Base-by-base conservation (phyloP, 2,888 invertebrate species). In the Camptogramma bilineatum region DNA sequence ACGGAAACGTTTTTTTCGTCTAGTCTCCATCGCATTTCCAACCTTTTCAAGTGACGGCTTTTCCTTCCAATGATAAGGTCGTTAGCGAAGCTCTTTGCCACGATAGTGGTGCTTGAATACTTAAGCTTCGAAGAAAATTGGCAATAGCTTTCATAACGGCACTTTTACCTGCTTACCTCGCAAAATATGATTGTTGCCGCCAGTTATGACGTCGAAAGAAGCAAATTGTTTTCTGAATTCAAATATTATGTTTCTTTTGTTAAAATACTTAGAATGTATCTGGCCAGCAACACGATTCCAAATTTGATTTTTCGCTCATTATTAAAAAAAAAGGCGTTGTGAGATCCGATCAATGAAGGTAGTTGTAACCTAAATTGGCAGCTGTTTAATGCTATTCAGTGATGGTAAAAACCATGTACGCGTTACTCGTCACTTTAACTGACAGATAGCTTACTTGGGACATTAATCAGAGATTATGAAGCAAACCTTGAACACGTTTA, bases 1-100 rank as follows among this genome's bases (percentile, higher is more conserved):
- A 79, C 87, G 90, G 90, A 89, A 90, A 86, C 83, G 82, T 84
- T 87, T 90, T 39, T 91, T 91, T 88, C 87, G 85, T 85, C 88
- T 86, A 86, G 87, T 86, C 85, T 83, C 85, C 80, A 77, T 78
- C 80, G 81, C 80, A 81, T 86, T 87, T 84, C 79, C 87, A 81
- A 82, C 79, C 81, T 85, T 85, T 86, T 82, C 82, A 82, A 82
- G 82, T 80, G 84, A 80, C 83, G 81, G 81, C 77, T 82, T 84
- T 83, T 82, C 84, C 82, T 80, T 81, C 79, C 82, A 81, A 78
- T 85, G 90, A 90, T 91, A 91, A 89, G 84, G 86, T 86, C 86
- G 85, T 89, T 87, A 86, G 81, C 73, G 75, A 73, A 76, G 79
- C 79, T 83, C 83, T 86, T 83, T 50, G 63, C 58, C 19, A 53